Evolutionary conservation across 2,797 vertebrate species (phyloP).

Genomic region (Xerus rutilus): DNA sequence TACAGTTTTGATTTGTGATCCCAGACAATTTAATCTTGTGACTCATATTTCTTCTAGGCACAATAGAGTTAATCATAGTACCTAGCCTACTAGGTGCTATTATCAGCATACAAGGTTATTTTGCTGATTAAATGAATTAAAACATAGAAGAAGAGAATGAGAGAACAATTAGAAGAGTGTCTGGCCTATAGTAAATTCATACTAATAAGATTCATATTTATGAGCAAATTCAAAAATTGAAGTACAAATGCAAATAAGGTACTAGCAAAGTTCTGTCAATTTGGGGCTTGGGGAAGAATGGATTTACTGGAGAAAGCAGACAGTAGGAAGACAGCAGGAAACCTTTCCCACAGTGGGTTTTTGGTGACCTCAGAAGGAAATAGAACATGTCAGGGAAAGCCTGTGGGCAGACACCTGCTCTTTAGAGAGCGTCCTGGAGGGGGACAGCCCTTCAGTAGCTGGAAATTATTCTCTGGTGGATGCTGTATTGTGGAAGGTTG

Average conservation of each 20-base stretch:
- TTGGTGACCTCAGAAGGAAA: neutral
- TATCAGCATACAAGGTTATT: neutral
- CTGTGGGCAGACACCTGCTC: neutral
- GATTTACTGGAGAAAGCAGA: neutral
- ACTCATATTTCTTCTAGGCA: neutral
- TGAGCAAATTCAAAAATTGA: neutral
- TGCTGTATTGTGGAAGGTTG: neutral
- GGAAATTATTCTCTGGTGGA: neutral
- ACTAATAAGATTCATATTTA: neutral
- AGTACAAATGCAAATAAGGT: neutral
- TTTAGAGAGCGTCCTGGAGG: neutral
- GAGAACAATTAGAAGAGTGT: neutral
- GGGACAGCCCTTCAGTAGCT: neutral
- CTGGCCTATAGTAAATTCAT: neutral
- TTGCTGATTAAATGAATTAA: conserved; percentile 26
- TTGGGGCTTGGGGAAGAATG: neutral
- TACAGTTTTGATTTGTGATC: neutral
- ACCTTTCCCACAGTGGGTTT: neutral
- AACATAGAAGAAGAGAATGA: neutral
- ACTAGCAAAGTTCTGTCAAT: neutral
- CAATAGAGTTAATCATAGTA: neutral
- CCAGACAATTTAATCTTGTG: conserved; percentile 4
- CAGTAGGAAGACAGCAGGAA: neutral
- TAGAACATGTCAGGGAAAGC: neutral
- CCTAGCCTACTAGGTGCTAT: no score